Evolutionary conservation across 2,888 invertebrate species (phyloP).

Genomic region (Hydroisotoma schaefferi): DNA sequence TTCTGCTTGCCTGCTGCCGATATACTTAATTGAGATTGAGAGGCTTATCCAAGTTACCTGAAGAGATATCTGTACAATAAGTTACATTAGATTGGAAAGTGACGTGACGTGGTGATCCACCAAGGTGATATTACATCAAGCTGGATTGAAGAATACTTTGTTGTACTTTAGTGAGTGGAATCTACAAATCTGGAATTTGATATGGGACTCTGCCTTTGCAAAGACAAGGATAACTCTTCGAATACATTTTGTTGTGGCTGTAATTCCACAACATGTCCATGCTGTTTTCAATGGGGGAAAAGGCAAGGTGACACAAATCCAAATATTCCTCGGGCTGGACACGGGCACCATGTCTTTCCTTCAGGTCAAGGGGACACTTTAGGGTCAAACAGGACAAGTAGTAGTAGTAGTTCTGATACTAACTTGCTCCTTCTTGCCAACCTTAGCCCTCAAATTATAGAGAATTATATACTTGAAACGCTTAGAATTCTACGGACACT

Average conservation of each 20-base stretch:
- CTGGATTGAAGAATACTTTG: too few species aligned
- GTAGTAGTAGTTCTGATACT: constrained; percentile 41
- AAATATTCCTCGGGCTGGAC: constrained; percentile 3
- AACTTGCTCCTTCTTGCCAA: constrained; percentile 30
- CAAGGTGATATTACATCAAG: too few species aligned
- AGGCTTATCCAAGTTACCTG: too few species aligned
- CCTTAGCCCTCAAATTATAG: constrained; percentile 54
- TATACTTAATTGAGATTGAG: too few species aligned
- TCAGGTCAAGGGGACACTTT: constrained; percentile 9
- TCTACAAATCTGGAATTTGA: too few species aligned
- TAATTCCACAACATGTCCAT: constrained; percentile 36
- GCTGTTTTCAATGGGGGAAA: constrained; percentile 45
- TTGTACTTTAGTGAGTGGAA: too few species aligned
- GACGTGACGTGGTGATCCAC: too few species aligned
- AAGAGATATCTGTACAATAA: too few species aligned
- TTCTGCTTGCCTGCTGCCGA: too few species aligned
- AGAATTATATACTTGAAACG: constrained; percentile 74
- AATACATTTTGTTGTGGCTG: constrained; percentile 38
- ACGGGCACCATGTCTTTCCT: constrained; percentile 12
- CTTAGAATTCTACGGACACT: constrained; percentile 73
- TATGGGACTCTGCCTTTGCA: constrained; percentile 78
- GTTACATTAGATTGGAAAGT: too few species aligned
- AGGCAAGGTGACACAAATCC: constrained; percentile 19
- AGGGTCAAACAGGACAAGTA: constrained; percentile 35
- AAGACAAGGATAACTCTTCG: constrained; percentile 53